Base-by-base conservation (phyloP, 2,888 invertebrate genomes). In the Aquatica leii region DNA sequence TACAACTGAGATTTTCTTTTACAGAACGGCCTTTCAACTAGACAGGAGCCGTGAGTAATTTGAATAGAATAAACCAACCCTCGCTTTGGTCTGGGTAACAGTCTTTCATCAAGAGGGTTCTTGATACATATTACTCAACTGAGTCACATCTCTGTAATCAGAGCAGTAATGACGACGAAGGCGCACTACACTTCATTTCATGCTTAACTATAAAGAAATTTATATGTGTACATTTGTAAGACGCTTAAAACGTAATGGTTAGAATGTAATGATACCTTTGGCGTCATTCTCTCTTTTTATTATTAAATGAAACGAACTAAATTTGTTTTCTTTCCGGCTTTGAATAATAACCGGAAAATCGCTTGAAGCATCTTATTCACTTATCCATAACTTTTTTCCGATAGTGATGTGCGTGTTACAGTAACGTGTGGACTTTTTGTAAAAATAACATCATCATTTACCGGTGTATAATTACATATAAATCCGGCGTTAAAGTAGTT, bases 151-250 rank as follows among this genome's bases (percentile, higher is more conserved):
- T 58, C 68, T 68, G 73, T 74, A 74, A 74, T 74, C 74, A 74
- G 72, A 69, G 68, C 69, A 71, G 70, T 70, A 71, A 68, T 71
- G 70, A 67, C 67, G 71, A 70, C 69, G 69, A 71, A 69, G 69
- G 71, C 70, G 70, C 70, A 71, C 72, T 70, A 68, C 74, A 73
- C 73, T 74, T 73, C 72, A 73, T 73, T 74, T 72, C 71, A 65
- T 68, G 73, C 71, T 73, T 73, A 73, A 71, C 71, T 72, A 71
- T 72, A 74, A 75, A 74, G 75, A 75, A 74, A 34, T 74, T 75
- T 74, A 73, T 74, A 74, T 72, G 73, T 74, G 71, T 73, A 71
- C 75, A 75, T 74, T 74, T 73, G 74, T 73, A 72, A 69, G 72
- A 72, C 71, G 71, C 70, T 74, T 73, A 73, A 59, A 69, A 70